Evolutionary conservation across 2,113 vertebrate species (phyloP).

Genomic region (Rhinopomastus cyanomelas): DNA sequence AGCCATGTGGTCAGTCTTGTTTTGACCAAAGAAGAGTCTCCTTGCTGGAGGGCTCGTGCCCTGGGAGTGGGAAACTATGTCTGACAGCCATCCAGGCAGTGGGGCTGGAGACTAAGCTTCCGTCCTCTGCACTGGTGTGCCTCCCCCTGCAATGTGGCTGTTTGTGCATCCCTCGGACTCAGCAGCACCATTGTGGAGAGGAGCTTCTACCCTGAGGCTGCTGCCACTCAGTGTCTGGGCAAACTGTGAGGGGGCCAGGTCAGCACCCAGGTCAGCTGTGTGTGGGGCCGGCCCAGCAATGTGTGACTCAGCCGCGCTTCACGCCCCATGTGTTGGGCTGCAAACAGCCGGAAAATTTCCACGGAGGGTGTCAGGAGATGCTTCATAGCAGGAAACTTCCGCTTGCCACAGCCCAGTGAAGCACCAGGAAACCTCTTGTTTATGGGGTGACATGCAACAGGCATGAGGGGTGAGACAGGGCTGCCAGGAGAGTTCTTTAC

Average conservation of each 20-base stretch:
- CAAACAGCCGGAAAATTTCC: not conserved
- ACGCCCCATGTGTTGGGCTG: not conserved
- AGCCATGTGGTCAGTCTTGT: not conserved
- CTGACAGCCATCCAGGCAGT: not conserved
- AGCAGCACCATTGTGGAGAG: rapidly evolving
- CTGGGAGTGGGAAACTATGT: not conserved
- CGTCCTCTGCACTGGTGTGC: rapidly evolving
- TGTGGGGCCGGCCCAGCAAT: rapidly evolving
- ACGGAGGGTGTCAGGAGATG: not conserved
- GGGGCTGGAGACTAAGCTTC: not conserved
- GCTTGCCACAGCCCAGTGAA: not conserved
- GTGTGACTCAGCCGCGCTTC: not conserved
- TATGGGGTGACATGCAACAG: not conserved
- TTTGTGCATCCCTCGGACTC: rapidly evolving
- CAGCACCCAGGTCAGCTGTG: rapidly evolving
- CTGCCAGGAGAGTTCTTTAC: rapidly evolving
- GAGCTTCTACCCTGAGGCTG: not conserved
- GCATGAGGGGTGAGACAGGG: not conserved
- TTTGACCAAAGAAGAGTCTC: not conserved
- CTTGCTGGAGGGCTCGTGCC: not conserved
- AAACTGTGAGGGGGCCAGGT: not conserved
- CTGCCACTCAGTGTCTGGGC: rapidly evolving
- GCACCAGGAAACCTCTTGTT: not conserved
- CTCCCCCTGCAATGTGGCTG: not conserved
- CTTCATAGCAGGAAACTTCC: constrained; percentile 48